Evolutionary conservation across 2,113 vertebrate genomes (phyloP), one percentile per base, ranked within the genome.

Genomic region (Varanus salvator): DNA sequence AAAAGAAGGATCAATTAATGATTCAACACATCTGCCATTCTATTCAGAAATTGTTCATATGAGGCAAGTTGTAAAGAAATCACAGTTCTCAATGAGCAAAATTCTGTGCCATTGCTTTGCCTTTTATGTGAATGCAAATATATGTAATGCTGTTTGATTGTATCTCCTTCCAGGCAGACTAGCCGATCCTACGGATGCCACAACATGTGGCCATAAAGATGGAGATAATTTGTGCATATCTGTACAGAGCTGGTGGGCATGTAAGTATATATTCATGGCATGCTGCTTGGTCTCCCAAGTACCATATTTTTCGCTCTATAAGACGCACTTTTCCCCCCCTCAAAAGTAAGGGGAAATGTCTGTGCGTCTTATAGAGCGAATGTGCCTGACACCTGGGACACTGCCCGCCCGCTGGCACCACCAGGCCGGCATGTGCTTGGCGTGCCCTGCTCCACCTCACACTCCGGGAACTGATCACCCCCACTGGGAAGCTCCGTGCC

Each of bases 191-290:
- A 95, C 90, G 14, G 4, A 14, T 2, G 11, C 0, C 1, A 94
- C 95, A 80, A 86, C 91, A 69, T 97, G 96, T 94, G 96, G 96
- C 17, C 80, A 92, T 21, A 82, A 92, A 83, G 90, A 86, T 80
- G 92, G 89, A 94, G 93, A 97, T 3, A 15, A 0, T 23, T 50
- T 91, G 29, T 97, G 95, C 48, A 91, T 96, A 77, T 97, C 97
- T 88, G 93, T 89, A 77, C 91, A 92, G 90, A 98, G 97, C 50
- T 98, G 97, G 97, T 98, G 97, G 97, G 94, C 96, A 91, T 96
- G 97, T 98, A 96, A 94, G 97, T 97, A 95, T 52, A 2, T 77
- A 1, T 6, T 86, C 3, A 14, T 84, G 66, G 80, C 9, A 66
- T 7, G 11, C 60, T 78, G n/a, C 23, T 2, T 84, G n/a, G 44